Conservation (phyloP, 2,888 invertebrate species). For the Tenthredo distinguenda region DNA sequence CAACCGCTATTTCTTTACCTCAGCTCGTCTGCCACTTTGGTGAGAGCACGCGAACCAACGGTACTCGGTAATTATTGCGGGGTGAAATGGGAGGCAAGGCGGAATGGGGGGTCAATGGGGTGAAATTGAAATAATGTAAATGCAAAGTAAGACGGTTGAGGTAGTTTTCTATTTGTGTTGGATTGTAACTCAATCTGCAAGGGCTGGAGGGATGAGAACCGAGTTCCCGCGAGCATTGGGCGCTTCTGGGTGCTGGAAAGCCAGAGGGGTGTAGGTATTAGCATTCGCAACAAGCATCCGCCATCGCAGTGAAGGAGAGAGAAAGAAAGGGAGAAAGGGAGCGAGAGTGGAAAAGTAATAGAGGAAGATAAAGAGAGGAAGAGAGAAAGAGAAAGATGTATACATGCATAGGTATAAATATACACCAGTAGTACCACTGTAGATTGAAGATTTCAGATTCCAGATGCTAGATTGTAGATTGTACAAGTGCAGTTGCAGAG, state of each 20-base stretch:
- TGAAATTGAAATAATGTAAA: conserved; percentile 67
- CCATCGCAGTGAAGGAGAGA: conserved; percentile 60
- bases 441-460: conserved; percentile 52
- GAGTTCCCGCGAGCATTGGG: conserved; percentile 46
- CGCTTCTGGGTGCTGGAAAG: conserved; percentile 46
- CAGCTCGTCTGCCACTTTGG: conserved; percentile 44
- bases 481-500: conserved; percentile 43
- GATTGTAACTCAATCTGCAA: conserved; percentile 69
- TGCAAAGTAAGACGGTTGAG: conserved; percentile 65
- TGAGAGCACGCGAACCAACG: conserved; percentile 47
- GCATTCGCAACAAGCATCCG: conserved; percentile 71
- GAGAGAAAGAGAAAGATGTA: neutral
- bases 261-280: conserved; percentile 64
- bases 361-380: neutral
- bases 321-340: conserved; percentile 36
- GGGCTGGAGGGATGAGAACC: conserved; percentile 56
- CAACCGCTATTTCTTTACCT: conserved; percentile 58
- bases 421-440: conserved; percentile 53
- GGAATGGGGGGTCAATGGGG: conserved; percentile 43
- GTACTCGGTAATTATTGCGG: conserved; percentile 51
- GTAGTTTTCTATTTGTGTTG: conserved; percentile 69
- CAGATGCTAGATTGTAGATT: conserved; percentile 35
- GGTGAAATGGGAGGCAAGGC: conserved; percentile 16
- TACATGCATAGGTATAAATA: neutral
- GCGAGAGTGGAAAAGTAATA: neutral